Conservation (phyloP, 2,888 invertebrate genomes). For the Encarsia formosa region DNA sequence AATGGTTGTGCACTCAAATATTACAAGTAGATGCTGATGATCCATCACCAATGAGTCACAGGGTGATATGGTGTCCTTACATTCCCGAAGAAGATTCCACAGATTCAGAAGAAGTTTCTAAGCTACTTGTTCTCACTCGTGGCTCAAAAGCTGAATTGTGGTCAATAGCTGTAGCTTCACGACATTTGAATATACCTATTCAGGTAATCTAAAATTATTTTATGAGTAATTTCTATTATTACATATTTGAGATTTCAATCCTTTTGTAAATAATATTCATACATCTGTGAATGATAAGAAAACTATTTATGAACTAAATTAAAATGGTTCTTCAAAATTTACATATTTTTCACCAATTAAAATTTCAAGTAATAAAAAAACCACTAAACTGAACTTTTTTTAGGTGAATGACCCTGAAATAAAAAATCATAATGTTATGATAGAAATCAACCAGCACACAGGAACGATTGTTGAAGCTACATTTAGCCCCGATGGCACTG, state of each 20-base stretch:
- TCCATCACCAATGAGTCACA: conserved; percentile 55
- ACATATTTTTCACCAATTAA: conserved; percentile 9
- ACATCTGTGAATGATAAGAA: too few relatives aligned
- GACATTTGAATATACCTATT: conserved; percentile 35
- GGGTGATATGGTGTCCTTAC: conserved; percentile 93
- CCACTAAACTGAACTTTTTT: conserved; percentile 22
- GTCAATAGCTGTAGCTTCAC: conserved; percentile 43
- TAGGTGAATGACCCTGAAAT: conserved; percentile 41
- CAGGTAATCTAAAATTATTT: conserved; percentile 27
- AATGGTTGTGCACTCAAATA: conserved; percentile 56
- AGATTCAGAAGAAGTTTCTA: conserved; percentile 65
- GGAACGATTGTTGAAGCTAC: conserved; percentile 77
- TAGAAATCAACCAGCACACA: conserved; percentile 59
- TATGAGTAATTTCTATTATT: too few relatives aligned
- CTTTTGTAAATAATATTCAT: too few relatives aligned
- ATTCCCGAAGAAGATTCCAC: conserved; percentile 63
- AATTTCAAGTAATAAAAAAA: not conserved
- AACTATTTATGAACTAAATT: too few relatives aligned
- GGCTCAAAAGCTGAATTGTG: conserved; percentile 60
- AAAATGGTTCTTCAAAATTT: too few relatives aligned
- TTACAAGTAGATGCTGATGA: conserved; percentile 58
- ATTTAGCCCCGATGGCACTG: conserved; percentile 92
- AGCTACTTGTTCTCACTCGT: conserved; percentile 77
- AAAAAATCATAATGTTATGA: conserved; percentile 43
- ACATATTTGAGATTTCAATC: too few relatives aligned